Base-by-base conservation (phyloP, 2,113 vertebrate genomes). In the Dicaeum eximium region DNA sequence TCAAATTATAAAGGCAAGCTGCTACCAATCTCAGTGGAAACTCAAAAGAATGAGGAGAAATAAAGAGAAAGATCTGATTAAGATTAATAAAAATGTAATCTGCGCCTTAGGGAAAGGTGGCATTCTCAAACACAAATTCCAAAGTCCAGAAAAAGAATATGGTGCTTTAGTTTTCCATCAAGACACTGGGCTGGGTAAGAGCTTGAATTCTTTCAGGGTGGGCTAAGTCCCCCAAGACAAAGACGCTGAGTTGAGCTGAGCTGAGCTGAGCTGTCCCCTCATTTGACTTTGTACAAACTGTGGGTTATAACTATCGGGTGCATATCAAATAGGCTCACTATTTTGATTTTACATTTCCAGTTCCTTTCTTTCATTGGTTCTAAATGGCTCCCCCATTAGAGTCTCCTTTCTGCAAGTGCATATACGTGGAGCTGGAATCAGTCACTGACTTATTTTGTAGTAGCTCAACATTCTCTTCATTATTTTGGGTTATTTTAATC, bases 1-100 rank as follows among this genome's bases (percentile, higher is more conserved):
- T 90, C 44, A 62, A 75, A 66, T 88, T 64, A 56, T 81, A 80
- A 78, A 89, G 86, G 56, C 73, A 86, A 89, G 77, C 44, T 95
- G 89, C 88, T 93, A 60, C 82, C 37, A 62, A 62, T 67, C 67
- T 93, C 58, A 56, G 7, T 64, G 51, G 51, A 92, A 88, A 74
- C 24, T 58, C 14, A 1, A 28, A 86, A 93, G 75, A 90, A 79
- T n/a, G 69, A 81, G 65, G 44, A 80, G 37, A 40, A 84, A 93
- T 33, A 25, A 84, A 88, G 69, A 64, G 42, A 62, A 7, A 80
- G 30, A 35, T 80, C 77, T 91, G 88, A 86, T 80, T 73, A 79
- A 82, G 53, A 56, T 21, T 57, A 88, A 84, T 66, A 53, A 86
- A 96, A 86, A 18, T 69, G 66, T 56, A 31, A n/a, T 28, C 56